Percentiles rank a stretch among this genome's conserved stretches.
Evolutionary conservation across 2,888 invertebrate species (phyloP).

Genomic region (Lacanobia wlatinum): DNA sequence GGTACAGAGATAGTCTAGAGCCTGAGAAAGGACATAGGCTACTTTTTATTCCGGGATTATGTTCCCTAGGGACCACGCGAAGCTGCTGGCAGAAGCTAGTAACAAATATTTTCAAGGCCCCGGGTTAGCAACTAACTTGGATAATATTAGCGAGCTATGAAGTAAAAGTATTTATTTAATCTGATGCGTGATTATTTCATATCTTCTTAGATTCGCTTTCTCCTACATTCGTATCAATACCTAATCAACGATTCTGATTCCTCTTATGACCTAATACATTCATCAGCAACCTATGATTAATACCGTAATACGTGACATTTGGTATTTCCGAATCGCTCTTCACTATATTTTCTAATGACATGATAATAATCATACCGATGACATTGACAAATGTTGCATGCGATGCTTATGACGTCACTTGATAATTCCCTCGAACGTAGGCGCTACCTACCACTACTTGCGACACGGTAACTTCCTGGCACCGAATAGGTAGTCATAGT

Average conservation of each 20-base stretch:
- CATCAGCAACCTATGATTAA: slow-evolving; percentile 16
- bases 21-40: no score
- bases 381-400: slow-evolving; percentile 51
- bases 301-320: slow-evolving; percentile 39
- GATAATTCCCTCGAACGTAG: slow-evolving; percentile 22
- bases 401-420: slow-evolving; percentile 33
- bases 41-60: no score
- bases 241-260: slow-evolving; percentile 10
- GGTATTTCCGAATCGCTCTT: slow-evolving; percentile 33
- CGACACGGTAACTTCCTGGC: slow-evolving; percentile 6
- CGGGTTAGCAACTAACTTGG: no score
- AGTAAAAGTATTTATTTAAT: no score
- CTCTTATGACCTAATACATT: slow-evolving; percentile 6
- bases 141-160: no score
- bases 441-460: slow-evolving; percentile 1
- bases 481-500: neutral
- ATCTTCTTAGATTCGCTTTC: neutral
- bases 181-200: no score
- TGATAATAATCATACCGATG: slow-evolving; percentile 41
- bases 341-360: slow-evolving; percentile 33
- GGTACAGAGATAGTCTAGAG: no score
- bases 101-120: no score
- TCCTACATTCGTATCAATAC: neutral
- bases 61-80: no score
- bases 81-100: no score